Base-by-base conservation (phyloP, 2,797 vertebrate species). In the Enteromius viviparus region DNA sequence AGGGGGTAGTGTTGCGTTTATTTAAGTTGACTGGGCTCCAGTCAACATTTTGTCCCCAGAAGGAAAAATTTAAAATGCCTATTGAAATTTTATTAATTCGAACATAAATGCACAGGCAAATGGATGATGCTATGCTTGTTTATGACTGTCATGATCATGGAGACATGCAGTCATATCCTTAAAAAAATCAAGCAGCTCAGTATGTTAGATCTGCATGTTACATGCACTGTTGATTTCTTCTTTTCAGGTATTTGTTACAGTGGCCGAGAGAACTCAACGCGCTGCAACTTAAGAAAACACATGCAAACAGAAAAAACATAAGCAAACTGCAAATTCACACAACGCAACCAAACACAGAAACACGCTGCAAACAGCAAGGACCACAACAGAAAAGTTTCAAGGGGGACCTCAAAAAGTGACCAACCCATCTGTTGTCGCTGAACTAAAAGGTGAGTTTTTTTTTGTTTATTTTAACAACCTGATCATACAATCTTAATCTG, bases 1-100 rank as follows among this genome's bases (percentile, higher is more conserved):
- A 85, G 84, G 78, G 53, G 78, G 79, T 7, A 45, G 75, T 79
- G 60, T 82, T 78, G 49, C 42, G 64, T 78, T 70, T 51, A 60
- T 53, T 85, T 78, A 6, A 21, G 17, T 26, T 32, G 5, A 64
- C 6, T 26, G 23, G 11, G 23, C 6, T 37, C 37, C 42, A 45
- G 10, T 45, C 10, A 45, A 45, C 42, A 12, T 45, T 45, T 45
- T 68, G 23, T 60, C 34, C 21, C 29, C n/a, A 58, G 37, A 53
- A 32, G 7, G 17, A 71, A 71, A 26, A 6, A 29, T 79, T 64
- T 42, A 12, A 70, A 58, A 11, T 76, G 10, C 69, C 66, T 21
- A 51, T 17, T 77, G 19, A 21, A 8, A 0, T 82, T 21, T 77
- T 21, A 45, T 29, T 78, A 6, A 55, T 55, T 32, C 3, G 15